Evolutionary conservation across 2,797 vertebrate genomes (phyloP).

Genomic region (Xiphophorus birchmanni): DNA sequence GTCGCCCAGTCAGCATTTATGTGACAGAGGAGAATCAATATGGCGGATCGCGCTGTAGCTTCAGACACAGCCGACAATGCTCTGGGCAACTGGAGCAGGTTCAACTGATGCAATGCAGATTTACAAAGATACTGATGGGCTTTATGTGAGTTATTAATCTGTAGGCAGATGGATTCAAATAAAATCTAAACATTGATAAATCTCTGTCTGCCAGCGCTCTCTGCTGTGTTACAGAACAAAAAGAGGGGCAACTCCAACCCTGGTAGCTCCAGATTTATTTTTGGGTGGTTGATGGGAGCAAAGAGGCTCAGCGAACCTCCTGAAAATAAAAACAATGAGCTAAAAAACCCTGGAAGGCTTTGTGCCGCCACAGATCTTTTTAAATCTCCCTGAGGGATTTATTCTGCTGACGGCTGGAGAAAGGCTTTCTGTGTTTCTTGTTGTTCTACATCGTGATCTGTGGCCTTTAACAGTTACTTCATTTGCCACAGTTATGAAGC

Average conservation of each 20-base stretch:
- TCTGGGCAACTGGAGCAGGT: background rate
- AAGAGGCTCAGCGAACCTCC: background rate
- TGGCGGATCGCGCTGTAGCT: background rate
- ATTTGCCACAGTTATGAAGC: background rate
- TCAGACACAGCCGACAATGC: background rate
- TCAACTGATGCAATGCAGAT: background rate
- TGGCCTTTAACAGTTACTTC: background rate
- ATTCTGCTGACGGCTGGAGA: background rate
- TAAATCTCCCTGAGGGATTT: background rate
- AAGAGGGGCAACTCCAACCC: background rate
- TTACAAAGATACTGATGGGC: background rate
- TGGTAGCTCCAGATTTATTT: conserved; percentile 1
- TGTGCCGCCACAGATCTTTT: background rate
- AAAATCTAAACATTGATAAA: background rate
- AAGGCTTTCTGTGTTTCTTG: background rate
- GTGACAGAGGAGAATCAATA: background rate
- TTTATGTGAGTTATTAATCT: background rate
- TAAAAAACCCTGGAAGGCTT: background rate
- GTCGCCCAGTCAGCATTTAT: background rate
- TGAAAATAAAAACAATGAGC: background rate
- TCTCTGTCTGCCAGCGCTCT: background rate
- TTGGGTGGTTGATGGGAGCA: background rate
- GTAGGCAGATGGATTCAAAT: background rate
- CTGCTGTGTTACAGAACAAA: background rate
- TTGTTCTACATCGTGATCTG: background rate